These are phyloP conservation scores for Axea sp. DNA, from an alignment of 2,888 invertebrate genomes.

Conservation along the genomic window DNA sequence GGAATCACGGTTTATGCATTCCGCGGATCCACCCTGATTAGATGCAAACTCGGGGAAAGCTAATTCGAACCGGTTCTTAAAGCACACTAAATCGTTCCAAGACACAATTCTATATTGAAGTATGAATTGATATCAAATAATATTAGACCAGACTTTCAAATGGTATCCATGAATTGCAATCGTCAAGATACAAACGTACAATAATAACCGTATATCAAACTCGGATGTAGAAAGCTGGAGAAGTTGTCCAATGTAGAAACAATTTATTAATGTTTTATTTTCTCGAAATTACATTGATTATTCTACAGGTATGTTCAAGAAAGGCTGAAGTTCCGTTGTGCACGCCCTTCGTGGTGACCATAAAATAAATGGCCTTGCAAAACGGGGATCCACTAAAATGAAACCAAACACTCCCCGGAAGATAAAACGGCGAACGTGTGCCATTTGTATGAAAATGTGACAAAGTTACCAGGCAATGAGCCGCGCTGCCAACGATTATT, in stretches of 20 bases:
- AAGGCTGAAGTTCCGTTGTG: neutral
- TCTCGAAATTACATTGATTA: neutral
- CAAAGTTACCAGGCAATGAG: conserved; percentile 25
- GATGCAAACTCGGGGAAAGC: conserved; percentile 24
- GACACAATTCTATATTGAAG: conserved; percentile 21
- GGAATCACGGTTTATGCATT: neutral
- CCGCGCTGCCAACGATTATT: conserved; percentile 24
- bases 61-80: conserved; percentile 47
- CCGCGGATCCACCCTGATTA: neutral
- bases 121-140: conserved; percentile 34
- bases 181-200: conserved; percentile 13
- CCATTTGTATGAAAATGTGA: conserved; percentile 57
- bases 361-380: conserved; percentile 8
- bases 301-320: too few relatives aligned
- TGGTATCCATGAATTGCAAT: conserved; percentile 22
- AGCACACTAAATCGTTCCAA: conserved; percentile 21
- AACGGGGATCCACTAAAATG: conserved; percentile 16
- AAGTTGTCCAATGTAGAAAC: too few relatives aligned
- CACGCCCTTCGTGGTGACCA: neutral
- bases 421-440: conserved; percentile 21
- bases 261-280: too few relatives aligned
- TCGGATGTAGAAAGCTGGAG: conserved; percentile 13
- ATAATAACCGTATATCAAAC: conserved; percentile 31
- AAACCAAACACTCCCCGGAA: conserved; percentile 8
- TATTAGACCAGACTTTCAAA: conserved; percentile 41